Conservation (phyloP, 2,113 vertebrate species). For the Panthera leo region DNA sequence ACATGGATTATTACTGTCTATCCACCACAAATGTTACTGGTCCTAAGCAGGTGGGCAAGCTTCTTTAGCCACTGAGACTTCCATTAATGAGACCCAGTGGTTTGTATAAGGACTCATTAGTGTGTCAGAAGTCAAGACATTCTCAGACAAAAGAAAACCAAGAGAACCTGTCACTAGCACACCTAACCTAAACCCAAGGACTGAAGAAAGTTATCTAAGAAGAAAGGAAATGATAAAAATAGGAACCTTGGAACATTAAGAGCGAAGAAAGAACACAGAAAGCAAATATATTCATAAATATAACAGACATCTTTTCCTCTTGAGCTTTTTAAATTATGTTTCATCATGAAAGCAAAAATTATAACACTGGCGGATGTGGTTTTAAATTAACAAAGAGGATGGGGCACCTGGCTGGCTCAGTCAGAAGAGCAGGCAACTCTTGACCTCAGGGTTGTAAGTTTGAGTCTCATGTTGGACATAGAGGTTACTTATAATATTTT, state of each 20-base stretch:
- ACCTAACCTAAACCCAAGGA: background rate
- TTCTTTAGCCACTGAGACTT: background rate
- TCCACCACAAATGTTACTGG: background rate
- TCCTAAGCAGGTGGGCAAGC: background rate
- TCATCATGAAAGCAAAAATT: conserved; percentile 7
- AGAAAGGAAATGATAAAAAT: background rate
- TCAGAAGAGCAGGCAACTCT: too few relatives aligned
- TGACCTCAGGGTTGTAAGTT: too few relatives aligned
- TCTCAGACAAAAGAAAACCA: background rate
- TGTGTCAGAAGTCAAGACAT: background rate
- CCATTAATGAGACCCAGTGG: background rate
- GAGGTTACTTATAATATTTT: too few relatives aligned
- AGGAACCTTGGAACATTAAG: background rate
- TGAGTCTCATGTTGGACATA: too few relatives aligned
- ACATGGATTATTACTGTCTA: background rate
- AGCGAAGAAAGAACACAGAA: background rate
- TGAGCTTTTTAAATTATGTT: background rate
- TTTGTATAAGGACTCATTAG: background rate
- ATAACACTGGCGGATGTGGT: background rate
- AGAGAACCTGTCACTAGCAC: background rate
- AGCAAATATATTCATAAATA: background rate
- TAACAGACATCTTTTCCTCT: background rate
- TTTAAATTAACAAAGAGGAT: background rate
- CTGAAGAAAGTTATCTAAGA: background rate
- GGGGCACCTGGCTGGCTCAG: too few relatives aligned